phyloP scores from a whole-genome alignment of 2,113 vertebrate species.

The Siniperca knerii region DNA sequence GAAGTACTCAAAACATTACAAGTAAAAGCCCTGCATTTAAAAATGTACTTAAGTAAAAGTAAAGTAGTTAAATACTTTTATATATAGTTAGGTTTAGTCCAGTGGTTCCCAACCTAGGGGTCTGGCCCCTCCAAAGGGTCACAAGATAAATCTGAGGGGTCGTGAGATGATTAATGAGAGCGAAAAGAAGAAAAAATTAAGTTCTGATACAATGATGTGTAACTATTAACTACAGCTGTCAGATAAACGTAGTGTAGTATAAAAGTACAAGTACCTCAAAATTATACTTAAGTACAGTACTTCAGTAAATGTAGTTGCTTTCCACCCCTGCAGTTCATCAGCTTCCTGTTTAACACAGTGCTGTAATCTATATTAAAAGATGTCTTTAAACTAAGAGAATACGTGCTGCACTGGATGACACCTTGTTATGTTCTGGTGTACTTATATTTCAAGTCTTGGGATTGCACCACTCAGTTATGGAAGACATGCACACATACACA shows the following conservation, averaged over 20 bases:
- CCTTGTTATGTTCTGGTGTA: background rate
- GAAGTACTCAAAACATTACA: background rate
- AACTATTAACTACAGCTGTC: background rate
- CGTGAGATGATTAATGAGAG: too few species aligned
- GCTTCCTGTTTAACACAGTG: background rate
- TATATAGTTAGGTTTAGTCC: too few species aligned
- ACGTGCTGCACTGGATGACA: conserved; percentile 19
- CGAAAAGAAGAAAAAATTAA: too few species aligned
- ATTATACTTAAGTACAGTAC: background rate
- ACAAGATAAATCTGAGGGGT: too few species aligned
- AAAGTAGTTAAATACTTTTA: background rate
- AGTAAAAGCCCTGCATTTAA: too few species aligned
- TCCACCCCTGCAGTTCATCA: background rate
- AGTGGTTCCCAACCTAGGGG: too few species aligned
- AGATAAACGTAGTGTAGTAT: background rate
- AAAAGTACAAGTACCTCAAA: background rate
- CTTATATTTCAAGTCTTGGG: background rate
- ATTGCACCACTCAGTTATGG: background rate
- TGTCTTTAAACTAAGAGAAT: background rate
- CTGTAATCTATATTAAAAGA: background rate
- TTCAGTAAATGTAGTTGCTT: background rate
- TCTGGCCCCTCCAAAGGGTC: too few species aligned
- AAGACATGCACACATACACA: background rate
- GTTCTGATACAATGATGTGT: background rate
- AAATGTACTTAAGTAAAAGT: background rate